Conservation (phyloP, 92 coral and sea anemone species). For the Siderastrea siderea region DNA sequence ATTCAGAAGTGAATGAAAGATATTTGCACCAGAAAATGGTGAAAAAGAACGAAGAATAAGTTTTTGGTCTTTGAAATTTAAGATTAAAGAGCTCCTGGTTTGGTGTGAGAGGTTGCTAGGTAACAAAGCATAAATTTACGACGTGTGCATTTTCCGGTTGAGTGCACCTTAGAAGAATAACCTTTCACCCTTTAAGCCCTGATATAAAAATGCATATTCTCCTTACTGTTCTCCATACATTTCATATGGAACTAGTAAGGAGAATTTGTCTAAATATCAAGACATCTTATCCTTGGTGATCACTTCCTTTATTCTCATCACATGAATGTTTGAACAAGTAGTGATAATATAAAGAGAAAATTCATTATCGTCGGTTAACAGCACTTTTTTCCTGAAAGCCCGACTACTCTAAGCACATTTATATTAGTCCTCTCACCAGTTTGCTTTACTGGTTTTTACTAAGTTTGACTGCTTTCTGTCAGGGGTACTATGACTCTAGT, state of each 20-base stretch:
- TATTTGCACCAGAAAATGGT: no score
- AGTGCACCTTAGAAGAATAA: background rate
- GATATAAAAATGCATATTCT: no score
- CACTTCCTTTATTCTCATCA: no score
- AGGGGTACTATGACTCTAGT: slow-evolving; percentile 97
- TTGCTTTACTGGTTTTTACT: background rate
- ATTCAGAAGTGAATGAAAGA: background rate
- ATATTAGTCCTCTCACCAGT: background rate
- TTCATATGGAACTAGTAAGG: no score
- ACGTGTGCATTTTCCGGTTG: background rate
- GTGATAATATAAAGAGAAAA: no score
- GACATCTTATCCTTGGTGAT: no score
- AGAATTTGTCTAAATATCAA: no score
- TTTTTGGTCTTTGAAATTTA: no score
- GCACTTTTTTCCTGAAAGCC: background rate
- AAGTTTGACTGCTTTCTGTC: background rate
- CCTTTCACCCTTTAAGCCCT: background rate
- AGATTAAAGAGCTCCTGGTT: background rate
- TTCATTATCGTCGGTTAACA: background rate
- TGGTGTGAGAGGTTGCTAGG: background rate
- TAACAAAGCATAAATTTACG: background rate
- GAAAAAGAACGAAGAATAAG: no score
- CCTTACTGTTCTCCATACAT: no score
- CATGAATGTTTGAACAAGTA: no score
- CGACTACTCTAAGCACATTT: no score